Evolutionary conservation across 2,888 invertebrate genomes (phyloP), one percentile per base, ranked within the genome.

Genomic region (Clusia tigrina): DNA sequence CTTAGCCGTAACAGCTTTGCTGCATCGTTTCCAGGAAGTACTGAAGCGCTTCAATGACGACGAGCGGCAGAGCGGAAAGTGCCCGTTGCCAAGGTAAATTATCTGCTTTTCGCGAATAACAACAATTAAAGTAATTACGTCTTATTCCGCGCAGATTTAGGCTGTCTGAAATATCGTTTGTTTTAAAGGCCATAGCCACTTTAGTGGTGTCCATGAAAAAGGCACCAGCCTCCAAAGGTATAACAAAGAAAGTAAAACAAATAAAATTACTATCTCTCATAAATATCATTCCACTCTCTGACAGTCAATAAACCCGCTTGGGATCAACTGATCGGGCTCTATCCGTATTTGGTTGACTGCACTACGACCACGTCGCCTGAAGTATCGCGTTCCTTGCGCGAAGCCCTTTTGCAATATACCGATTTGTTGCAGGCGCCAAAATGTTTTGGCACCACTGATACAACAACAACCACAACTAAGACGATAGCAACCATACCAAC

Each of bases 151-250:
- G 1, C 53, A 95, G 96, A 85, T 95, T 96, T 80, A 89, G 96
- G 67, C 86, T 97, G 67, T 95, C 96, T 2, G 97, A 98, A 86
- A 95, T 98, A 83, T 95, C 96, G 55, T 97, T 97, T 84, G 97
- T 97, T 24, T 83, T 98, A 60, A 95, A 96, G 84, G 97, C 97
- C 60, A 91, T 97, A 60, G 94, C 96, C 32, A 96, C 97, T 0
- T 86, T 98, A 51, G 91, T 96, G 5, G 90, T 93, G 57, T 95
- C 96, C 2, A 89, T 98, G 87, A 96, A 96, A 84, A 94, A 93
- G 78, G 95, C 96, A 42, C 93, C 95, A 18, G 87, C 91, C 56
- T 91, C 90, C 60, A 95, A 95, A 87, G 91, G 92, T 92, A 86
- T 78, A 67, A 15, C 9, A 1, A 26, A 2, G 26, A 1, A 2